These are phyloP conservation scores for Triops longicaudatus DNA, from an alignment of 1,140 invertebrate genomes.

Conservation along the genomic window DNA sequence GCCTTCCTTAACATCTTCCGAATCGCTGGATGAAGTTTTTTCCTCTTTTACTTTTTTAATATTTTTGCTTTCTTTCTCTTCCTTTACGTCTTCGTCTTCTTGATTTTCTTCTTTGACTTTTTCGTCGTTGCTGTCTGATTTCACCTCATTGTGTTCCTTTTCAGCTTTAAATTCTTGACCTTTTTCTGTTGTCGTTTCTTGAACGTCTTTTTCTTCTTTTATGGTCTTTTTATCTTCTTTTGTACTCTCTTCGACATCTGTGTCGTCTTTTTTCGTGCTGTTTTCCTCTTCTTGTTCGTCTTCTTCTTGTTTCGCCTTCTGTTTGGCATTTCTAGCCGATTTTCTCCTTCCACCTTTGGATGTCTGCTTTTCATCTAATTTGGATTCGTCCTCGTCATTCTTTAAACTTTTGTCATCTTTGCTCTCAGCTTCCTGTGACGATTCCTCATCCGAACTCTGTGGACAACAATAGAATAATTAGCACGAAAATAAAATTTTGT, in stretches of 20 bases:
- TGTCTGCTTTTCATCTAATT: not conserved
- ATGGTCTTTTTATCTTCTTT: not conserved
- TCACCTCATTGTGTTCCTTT: constrained; percentile 10
- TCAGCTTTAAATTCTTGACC: constrained; percentile 8
- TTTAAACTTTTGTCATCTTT: not conserved
- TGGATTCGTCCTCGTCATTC: not conserved
- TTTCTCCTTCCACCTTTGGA: no score
- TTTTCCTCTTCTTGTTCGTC: not conserved
- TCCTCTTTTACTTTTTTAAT: not conserved
- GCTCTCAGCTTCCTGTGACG: not conserved
- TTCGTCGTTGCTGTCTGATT: not conserved
- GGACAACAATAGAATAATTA: no score
- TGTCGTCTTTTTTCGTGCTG: not conserved
- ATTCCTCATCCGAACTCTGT: not conserved
- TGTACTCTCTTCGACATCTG: not conserved
- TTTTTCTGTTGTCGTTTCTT: not conserved
- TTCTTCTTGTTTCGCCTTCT: not conserved
- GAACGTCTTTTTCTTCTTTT: not conserved
- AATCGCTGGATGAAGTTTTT: not conserved
- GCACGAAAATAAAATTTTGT: no score
- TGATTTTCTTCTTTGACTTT: constrained; percentile 19
- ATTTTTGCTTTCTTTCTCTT: constrained; percentile 18
- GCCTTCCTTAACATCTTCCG: not conserved
- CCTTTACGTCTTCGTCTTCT: constrained; percentile 6
- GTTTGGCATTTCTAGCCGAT: not conserved